phyloP scores from a whole-genome alignment of 2,113 vertebrate species.

The Noctilio leporinus region DNA sequence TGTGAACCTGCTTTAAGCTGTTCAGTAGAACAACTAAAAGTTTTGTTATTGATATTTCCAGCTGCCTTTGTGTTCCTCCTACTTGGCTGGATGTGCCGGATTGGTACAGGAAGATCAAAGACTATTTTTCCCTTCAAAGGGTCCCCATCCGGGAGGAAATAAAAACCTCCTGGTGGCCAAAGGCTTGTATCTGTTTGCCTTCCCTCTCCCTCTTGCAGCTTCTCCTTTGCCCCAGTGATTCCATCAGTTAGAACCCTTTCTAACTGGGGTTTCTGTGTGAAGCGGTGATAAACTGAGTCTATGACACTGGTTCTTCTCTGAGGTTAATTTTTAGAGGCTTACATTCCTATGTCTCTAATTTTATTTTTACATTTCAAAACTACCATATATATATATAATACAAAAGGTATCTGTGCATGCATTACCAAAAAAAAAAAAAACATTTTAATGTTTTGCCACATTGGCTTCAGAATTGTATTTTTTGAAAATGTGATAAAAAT shows the following conservation, averaged over 20 bases:
- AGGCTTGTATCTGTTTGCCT: background rate
- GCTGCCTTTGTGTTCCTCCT: background rate
- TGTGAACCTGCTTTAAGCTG: background rate
- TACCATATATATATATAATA: background rate
- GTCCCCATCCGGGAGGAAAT: background rate
- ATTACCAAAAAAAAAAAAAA: background rate
- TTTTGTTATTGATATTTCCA: slow-evolving; percentile 25
- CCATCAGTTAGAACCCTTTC: no score
- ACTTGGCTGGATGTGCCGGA: background rate
- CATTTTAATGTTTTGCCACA: background rate
- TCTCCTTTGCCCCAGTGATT: background rate
- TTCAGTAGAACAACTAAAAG: background rate
- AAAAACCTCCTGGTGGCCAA: slow-evolving; percentile 5
- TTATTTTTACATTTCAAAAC: background rate
- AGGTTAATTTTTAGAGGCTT: background rate
- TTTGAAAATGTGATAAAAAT: no score
- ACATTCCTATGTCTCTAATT: background rate
- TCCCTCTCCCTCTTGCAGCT: background rate
- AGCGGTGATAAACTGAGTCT: background rate
- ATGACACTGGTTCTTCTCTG: background rate
- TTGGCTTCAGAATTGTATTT: background rate
- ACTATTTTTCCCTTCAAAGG: background rate
- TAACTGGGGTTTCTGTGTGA: background rate
- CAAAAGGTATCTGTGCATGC: background rate
- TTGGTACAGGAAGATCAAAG: slow-evolving; percentile 29